Evolutionary conservation across 2,797 vertebrate genomes (phyloP).

Genomic region (Lindbergichthys nudifrons): DNA sequence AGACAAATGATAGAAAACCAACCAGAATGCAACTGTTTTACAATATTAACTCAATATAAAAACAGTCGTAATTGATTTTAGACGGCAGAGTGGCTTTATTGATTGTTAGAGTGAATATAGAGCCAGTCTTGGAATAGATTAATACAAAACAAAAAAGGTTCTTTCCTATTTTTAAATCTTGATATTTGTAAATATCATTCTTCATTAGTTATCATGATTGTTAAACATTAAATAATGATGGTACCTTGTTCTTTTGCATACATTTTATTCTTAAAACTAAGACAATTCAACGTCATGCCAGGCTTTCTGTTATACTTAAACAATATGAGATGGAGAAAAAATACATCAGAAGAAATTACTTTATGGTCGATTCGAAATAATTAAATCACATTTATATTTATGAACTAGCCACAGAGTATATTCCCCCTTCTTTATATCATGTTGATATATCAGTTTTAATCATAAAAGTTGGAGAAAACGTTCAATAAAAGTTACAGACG

Average conservation of each 20-base stretch:
- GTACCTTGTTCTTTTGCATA: neutral
- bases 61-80: neutral
- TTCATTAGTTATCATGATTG: neutral
- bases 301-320: neutral
- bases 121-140: neutral
- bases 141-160: neutral
- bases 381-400: neutral
- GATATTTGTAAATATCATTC: neutral
- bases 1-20: neutral
- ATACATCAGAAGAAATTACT: no score
- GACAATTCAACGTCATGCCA: neutral
- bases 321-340: neutral
- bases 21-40: neutral
- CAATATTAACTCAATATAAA: neutral
- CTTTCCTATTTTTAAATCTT: neutral
- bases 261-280: neutral
- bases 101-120: neutral
- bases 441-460: neutral
- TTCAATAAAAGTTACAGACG: slow-evolving; percentile 31
- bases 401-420: neutral
- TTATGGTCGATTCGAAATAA: neutral
- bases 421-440: neutral
- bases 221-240: neutral
- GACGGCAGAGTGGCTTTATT: neutral
- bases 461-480: neutral